These are phyloP conservation scores for Subacronicta megacephala DNA, from an alignment of 2,888 invertebrate genomes.

Conservation along the genomic window DNA sequence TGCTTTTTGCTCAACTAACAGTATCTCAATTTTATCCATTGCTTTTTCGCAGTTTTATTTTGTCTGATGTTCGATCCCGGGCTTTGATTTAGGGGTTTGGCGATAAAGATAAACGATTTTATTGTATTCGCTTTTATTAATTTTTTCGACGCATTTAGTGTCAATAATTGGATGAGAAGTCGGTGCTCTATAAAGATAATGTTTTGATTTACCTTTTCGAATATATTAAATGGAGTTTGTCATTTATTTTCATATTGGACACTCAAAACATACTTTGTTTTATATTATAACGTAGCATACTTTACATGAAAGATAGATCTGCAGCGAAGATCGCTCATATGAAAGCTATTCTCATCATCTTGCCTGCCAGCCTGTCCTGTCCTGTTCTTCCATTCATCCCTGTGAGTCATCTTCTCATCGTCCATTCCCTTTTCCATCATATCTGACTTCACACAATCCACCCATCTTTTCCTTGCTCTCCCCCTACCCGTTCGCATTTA, in stretches of 20 bases:
- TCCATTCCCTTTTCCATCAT: no score
- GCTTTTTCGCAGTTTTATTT: conserved; percentile 68
- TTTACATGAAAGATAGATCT: no score
- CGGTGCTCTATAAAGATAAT: conserved; percentile 43
- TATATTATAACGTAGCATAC: no score
- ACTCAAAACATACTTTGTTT: no score
- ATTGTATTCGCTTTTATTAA: conserved; percentile 43
- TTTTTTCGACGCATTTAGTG: conserved; percentile 52
- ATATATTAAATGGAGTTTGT: conserved; percentile 14
- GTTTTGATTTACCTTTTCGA: conserved; percentile 35
- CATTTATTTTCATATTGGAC: conserved; percentile 14
- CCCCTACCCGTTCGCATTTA: no score
- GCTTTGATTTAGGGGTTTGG: conserved; percentile 71
- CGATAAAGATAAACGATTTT: conserved; percentile 53
- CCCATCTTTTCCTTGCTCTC: no score
- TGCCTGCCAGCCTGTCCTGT: no score
- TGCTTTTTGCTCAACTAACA: conserved; percentile 71
- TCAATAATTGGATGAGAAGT: conserved; percentile 47
- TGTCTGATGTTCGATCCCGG: conserved; percentile 72
- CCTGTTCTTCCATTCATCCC: no score
- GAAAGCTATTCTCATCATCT: no score
- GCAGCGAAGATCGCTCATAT: no score
- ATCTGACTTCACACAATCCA: no score
- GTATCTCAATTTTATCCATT: conserved; percentile 73
- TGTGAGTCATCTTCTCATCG: no score